A percentile compares a stretch with the other conserved stretches of the same genome.
Evolutionary conservation across 2,797 vertebrate genomes (phyloP).

Genomic region (Pipistrellus pipistrellus): DNA sequence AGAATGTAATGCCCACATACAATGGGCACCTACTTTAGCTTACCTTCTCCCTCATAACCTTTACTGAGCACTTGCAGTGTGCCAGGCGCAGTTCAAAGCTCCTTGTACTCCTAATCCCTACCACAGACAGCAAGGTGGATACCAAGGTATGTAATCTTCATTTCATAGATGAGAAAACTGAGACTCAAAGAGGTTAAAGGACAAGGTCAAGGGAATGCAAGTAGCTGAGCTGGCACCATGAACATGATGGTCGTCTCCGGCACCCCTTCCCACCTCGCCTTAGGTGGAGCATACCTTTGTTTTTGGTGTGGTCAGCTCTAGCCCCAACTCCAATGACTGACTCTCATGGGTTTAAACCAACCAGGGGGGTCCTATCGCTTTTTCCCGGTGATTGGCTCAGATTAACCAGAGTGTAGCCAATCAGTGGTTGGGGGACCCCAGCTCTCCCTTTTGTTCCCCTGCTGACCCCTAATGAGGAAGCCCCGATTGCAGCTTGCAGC

Average conservation of each 20-base stretch:
- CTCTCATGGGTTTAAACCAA: not conserved
- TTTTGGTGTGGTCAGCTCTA: not conserved
- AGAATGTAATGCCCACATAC: not conserved
- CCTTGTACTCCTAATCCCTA: not conserved
- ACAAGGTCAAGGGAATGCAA: not conserved
- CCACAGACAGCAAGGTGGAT: not conserved
- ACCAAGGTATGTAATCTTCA: not conserved
- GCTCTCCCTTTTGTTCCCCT: not conserved
- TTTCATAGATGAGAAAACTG: not conserved
- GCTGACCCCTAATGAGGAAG: not conserved
- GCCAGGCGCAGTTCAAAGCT: not conserved
- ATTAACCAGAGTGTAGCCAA: not conserved
- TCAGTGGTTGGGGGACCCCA: not conserved
- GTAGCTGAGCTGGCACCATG: not conserved
- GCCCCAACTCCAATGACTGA: not conserved
- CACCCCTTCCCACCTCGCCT: not conserved
- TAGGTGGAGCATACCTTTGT: not conserved
- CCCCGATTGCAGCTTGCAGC: not conserved
- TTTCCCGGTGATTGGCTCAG: not conserved
- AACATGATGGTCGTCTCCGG: accelerated
- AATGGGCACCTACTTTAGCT: not conserved
- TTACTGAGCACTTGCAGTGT: not conserved
- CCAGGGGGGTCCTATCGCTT: not conserved
- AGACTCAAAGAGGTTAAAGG: not conserved
- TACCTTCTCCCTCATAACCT: not conserved